Base-by-base conservation (phyloP, 2,113 vertebrate species). In the Gadus chalcogrammus region DNA sequence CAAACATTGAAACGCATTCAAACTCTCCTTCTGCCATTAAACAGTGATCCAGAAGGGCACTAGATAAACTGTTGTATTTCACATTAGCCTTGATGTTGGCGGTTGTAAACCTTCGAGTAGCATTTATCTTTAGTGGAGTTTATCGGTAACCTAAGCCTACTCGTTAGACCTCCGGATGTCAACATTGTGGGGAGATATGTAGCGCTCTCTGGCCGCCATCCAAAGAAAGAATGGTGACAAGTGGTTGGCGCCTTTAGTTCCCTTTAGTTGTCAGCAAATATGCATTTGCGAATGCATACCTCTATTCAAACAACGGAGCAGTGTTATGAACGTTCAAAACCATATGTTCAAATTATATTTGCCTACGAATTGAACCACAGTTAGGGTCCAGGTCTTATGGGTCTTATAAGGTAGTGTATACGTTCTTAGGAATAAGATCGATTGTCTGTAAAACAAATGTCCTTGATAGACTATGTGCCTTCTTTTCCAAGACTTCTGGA, bases 121-220 rank as follows among this genome's bases (percentile, higher is more conserved):
- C 67, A 78, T 56, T 84, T 84, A 84, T 89, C 80, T 87, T 79
- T 65, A 65, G 48, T 76, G 77, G 79, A 81, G 80, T 78, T 82
- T 77, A 56, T 77, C 71, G 76, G 87, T 89, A 88, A 90, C 88
- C 76, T 78, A 85, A 87, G 87, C 78, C 82, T 63, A 75, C 86
- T 85, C 88, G 90, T 82, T 84, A 91, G 85, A 88, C 87, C 84
- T 86, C 79, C 74, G 74, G 82, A 84, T 91, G 88, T 91, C 89
- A 90, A 89, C 88, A 89, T 74, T 87, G 88, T 83, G 82, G 75
- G 81, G 69, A 86, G 88, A 90, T 87, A 89, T 79, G 85, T 79
- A 84, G 77, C 70, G 63, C 68, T 59, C 74, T 79, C 83, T 91
- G 89, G 89, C 86, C 69, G 83, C 70, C 70, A 64, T 91, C 90